Conservation (phyloP, 2,888 invertebrate species). For the Agrotis segetum region DNA sequence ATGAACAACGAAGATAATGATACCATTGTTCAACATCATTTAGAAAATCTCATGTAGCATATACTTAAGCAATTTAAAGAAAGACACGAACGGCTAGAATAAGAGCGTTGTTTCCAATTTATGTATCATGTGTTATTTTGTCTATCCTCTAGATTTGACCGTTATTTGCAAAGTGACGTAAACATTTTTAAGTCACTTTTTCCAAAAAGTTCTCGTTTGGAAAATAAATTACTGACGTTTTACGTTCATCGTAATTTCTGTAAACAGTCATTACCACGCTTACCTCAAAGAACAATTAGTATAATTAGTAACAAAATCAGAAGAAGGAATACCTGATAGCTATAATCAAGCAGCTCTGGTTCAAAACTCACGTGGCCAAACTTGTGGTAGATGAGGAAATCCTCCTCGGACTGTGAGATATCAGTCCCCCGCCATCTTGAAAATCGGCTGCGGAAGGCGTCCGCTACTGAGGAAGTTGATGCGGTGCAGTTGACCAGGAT, state of each 20-base stretch:
- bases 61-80: not conserved
- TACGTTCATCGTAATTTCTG: constrained; percentile 11
- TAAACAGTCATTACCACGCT: constrained; percentile 34
- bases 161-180: no score
- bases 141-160: no score
- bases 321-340: constrained; percentile 83
- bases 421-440: constrained; percentile 96
- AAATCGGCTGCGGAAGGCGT: constrained; percentile 96
- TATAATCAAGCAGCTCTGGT: constrained; percentile 76
- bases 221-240: no score
- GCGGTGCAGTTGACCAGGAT: constrained; percentile 97
- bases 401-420: constrained; percentile 96
- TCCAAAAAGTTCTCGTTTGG: no score
- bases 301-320: constrained; percentile 74
- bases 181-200: no score
- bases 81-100: no score
- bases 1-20: not conserved
- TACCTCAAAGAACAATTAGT: constrained; percentile 69
- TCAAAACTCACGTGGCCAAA: constrained; percentile 96
- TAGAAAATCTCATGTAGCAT: no score
- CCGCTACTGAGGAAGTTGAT: constrained; percentile 96
- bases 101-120: not conserved
- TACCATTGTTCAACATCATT: not conserved
- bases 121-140: not conserved
- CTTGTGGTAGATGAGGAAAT: constrained; percentile 97